These are phyloP conservation scores for Acrocephalus arundinaceus DNA, from an alignment of 2,113 vertebrate genomes.

Conservation along the genomic window DNA sequence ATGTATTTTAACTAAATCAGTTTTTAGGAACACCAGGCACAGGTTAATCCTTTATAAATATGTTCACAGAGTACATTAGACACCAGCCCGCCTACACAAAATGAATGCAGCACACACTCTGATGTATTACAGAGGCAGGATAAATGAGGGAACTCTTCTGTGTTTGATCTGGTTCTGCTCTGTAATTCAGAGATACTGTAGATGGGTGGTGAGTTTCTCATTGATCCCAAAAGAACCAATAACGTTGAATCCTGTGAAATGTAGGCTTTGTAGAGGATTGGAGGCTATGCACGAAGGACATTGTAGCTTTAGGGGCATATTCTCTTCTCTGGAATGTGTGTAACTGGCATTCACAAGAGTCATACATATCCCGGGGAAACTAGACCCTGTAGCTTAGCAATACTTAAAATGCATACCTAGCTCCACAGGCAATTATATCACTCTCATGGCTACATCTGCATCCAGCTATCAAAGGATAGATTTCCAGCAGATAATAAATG, in stretches of 20 bases:
- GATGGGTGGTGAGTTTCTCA: slow-evolving; percentile 36
- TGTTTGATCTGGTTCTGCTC: slow-evolving; percentile 33
- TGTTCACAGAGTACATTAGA: slow-evolving; percentile 65
- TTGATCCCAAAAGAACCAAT: slow-evolving; percentile 44
- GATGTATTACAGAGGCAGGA: slow-evolving; percentile 15
- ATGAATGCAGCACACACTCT: slow-evolving; percentile 50
- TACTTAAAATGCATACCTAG: slow-evolving; percentile 44
- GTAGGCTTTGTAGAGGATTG: slow-evolving; percentile 42
- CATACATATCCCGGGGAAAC: slow-evolving; percentile 22
- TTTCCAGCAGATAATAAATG: slow-evolving; percentile 27
- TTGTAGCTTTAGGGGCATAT: slow-evolving; percentile 46
- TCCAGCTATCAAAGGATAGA: slow-evolving; percentile 24
- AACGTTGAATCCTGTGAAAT: slow-evolving; percentile 49
- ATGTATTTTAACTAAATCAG: slow-evolving; percentile 47
- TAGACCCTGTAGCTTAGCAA: slow-evolving; percentile 28
- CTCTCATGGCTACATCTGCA: slow-evolving; percentile 4
- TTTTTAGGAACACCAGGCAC: slow-evolving; percentile 52
- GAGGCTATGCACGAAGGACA: slow-evolving; percentile 33
- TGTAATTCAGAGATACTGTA: slow-evolving; percentile 48
- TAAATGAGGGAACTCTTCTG: slow-evolving; percentile 28
- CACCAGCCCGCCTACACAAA: slow-evolving; percentile 45
- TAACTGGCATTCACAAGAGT: slow-evolving; percentile 36
- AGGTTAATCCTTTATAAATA: slow-evolving; percentile 66
- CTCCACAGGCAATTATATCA: slow-evolving; percentile 31
- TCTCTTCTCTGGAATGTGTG: slow-evolving; percentile 16